Base-by-base conservation (phyloP, 1,140 invertebrate species). In the Zaprionus tsacasi region DNA sequence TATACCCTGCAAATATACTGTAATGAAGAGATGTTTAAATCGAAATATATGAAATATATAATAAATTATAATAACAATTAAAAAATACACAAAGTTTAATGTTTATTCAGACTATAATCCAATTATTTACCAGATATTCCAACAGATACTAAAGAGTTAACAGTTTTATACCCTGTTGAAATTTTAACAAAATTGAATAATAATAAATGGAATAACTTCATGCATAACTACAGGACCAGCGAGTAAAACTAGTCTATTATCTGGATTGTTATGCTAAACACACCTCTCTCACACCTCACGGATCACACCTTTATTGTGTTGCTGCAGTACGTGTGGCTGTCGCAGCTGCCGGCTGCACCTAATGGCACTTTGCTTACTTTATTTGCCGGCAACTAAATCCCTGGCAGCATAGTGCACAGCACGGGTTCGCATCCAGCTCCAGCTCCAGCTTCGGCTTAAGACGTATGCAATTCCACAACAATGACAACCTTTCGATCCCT, bases 341-440 rank as follows among this genome's bases (percentile, higher is more conserved):
- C 40, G 13, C 58, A 69, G 43, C 38, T 70, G 71, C 11, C 48
- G 58, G 15, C 48, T 74, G 71, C 50, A 70, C 33, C 52, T 52
- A 74, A 74, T 70, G 56, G 58, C 71, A 74, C 40, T 70, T 63
- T 70, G 66, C 58, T 73, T 67, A 40, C 67, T 76, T 72, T 61
- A 72, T 82, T 45, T 67, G 57, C 56, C 38, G 10, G 15, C 12
- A 66, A 59, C 36, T 55, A 76, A 76, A 63, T 76, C 80, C 65
- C 65, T 64, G 60, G 52, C 60, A 52, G 30, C 33, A 25, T 21
- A 12, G 17, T 50, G 58, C 60, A 52, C 52, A 72, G 45, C 75
- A 63, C 33, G 80, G 12, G 10, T 12, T 25, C 12, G 38, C 6
- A 30, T 30, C 27, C 27, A 6, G 27, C 27, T 30, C 38, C 13